A percentile compares a stretch with the other conserved stretches of the same genome.
These are phyloP conservation scores for Barypeithes pellucidus DNA, from an alignment of 2,888 invertebrate genomes.

Conservation along the genomic window DNA sequence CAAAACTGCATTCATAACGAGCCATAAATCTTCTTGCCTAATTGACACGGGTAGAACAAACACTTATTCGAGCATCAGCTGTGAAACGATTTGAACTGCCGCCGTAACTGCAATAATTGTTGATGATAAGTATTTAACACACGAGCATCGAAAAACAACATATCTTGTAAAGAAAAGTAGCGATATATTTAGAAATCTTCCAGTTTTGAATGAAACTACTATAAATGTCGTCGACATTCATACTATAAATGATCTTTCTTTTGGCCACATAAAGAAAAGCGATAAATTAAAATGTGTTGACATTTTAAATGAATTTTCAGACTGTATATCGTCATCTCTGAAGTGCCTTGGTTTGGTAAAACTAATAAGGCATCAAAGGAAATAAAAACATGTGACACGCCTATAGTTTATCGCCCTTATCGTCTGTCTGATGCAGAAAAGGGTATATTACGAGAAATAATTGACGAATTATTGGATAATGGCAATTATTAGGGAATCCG, in stretches of 20 bases:
- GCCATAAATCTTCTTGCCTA: background rate
- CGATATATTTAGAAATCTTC: too few relatives aligned
- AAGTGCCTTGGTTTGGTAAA: too few relatives aligned
- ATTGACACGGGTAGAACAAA: conserved; percentile 1
- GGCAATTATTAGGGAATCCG: background rate
- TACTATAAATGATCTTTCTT: background rate
- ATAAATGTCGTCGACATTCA: background rate
- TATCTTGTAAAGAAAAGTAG: too few relatives aligned
- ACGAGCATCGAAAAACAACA: too few relatives aligned
- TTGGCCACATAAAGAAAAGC: too few relatives aligned
- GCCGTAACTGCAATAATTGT: conserved; percentile 10
- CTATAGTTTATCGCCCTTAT: conserved; percentile 16
- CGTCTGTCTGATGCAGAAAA: too few relatives aligned
- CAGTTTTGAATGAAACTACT: background rate
- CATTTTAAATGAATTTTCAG: too few relatives aligned
- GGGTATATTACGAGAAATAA: too few relatives aligned
- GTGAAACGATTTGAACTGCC: background rate
- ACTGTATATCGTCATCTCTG: too few relatives aligned
- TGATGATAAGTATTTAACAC: conserved; percentile 12
- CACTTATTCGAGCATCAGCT: conserved; percentile 4
- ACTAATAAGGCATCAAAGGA: too few relatives aligned
- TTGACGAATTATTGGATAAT: background rate
- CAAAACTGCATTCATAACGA: background rate
- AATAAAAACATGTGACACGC: background rate
- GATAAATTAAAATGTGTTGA: too few relatives aligned